phyloP scores from a whole-genome alignment of 2,797 vertebrate species.

The Enteromius argenteus region DNA sequence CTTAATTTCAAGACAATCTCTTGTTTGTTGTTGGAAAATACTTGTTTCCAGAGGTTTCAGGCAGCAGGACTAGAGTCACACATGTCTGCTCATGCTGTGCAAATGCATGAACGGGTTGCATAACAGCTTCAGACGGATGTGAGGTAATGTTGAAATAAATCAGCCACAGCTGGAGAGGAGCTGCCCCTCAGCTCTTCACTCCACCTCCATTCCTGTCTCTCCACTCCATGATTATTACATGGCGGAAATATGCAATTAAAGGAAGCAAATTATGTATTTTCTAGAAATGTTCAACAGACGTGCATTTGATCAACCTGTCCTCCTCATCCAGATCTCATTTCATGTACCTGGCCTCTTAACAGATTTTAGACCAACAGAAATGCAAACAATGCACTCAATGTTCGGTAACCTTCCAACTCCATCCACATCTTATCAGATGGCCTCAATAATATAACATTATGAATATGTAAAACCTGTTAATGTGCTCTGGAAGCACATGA shows the following conservation, averaged over 20 bases:
- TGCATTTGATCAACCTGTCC: background rate
- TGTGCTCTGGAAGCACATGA: background rate
- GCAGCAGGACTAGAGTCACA: background rate
- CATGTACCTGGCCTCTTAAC: background rate
- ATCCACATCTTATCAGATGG: background rate
- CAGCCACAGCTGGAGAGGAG: constrained; percentile 24
- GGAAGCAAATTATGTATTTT: background rate
- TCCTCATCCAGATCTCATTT: background rate
- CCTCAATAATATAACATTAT: background rate
- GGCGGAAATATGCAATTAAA: background rate
- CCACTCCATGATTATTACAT: background rate
- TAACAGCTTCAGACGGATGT: constrained; percentile 19
- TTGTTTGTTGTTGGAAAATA: background rate
- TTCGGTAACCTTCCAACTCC: background rate
- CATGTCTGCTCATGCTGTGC: background rate
- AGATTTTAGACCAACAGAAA: background rate
- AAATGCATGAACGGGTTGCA: background rate
- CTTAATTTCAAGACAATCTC: background rate
- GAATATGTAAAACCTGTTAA: background rate
- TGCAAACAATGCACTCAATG: background rate
- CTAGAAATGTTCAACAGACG: constrained; percentile 1
- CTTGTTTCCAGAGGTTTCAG: background rate
- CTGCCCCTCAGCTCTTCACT: constrained; percentile 17
- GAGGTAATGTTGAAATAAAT: constrained; percentile 25
- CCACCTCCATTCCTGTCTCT: background rate